A percentile compares a stretch with the other conserved stretches of the same genome.
Evolutionary conservation across 2,797 vertebrate species (phyloP).

Genomic region (Myotis myotis): DNA sequence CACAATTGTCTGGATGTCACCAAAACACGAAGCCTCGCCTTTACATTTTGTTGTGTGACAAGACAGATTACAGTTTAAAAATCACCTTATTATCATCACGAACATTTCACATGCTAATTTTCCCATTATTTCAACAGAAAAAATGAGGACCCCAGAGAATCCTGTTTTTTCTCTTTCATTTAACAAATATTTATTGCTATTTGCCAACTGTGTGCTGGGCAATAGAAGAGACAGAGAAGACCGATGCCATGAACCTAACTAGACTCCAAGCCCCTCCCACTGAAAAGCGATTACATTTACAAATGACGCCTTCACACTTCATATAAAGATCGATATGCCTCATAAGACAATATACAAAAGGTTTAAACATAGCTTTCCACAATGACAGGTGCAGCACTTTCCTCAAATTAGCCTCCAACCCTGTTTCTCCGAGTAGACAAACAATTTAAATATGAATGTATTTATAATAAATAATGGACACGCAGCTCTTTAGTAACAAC

Average conservation of each 20-base stretch:
- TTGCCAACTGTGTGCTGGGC: not conserved
- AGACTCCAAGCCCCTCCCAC: not conserved
- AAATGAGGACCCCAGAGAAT: not conserved
- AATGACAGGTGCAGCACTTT: not conserved
- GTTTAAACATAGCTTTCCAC: not conserved
- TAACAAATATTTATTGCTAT: constrained; percentile 5
- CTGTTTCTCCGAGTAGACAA: not conserved
- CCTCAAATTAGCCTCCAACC: not conserved
- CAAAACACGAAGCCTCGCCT: not conserved
- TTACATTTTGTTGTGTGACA: not conserved
- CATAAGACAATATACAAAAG: not conserved
- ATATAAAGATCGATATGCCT: not conserved
- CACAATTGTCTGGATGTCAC: not conserved
- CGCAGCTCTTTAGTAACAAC: constrained; percentile 72
- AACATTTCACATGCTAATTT: not conserved
- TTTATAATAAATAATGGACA: constrained; percentile 80
- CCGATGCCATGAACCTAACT: not conserved
- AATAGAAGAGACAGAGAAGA: not conserved
- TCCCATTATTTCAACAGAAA: not conserved
- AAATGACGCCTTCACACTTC: not conserved
- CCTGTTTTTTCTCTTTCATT: not conserved
- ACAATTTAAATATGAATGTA: constrained; percentile 82
- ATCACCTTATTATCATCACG: not conserved
- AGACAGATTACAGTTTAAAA: not conserved
- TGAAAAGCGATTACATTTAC: constrained; percentile 8